phyloP scores from a whole-genome alignment of 1,140 invertebrate genomes.

The Dendroctonus ponderosae region DNA sequence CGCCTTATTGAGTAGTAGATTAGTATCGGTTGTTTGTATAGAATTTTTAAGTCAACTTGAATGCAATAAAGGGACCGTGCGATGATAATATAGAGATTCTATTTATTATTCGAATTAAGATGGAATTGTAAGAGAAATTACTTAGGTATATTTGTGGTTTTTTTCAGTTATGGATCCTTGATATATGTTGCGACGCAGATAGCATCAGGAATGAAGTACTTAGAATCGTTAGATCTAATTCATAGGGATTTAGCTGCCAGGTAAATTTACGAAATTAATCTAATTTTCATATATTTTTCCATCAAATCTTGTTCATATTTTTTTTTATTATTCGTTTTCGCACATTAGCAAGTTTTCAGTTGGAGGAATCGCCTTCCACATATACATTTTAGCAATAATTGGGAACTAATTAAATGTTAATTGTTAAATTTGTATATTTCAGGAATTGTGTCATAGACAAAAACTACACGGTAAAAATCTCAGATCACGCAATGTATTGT shows the following conservation, averaged over 20 bases:
- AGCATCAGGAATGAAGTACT: conserved; percentile 82
- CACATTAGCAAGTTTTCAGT: too few relatives aligned
- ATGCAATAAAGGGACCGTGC: too few relatives aligned
- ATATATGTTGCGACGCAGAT: conserved; percentile 78
- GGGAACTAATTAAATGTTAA: too few relatives aligned
- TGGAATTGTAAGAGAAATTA: neutral
- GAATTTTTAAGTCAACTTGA: too few relatives aligned
- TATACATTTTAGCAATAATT: too few relatives aligned
- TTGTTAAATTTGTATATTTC: conserved; percentile 30
- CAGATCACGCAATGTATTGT: conserved; percentile 86
- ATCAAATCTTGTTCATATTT: neutral
- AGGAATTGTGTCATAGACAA: conserved; percentile 85
- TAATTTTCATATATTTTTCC: neutral
- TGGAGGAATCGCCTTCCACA: too few relatives aligned
- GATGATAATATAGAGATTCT: too few relatives aligned
- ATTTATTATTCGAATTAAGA: too few relatives aligned
- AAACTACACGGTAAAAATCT: conserved; percentile 77
- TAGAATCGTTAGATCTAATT: conserved; percentile 76
- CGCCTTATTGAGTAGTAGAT: too few relatives aligned
- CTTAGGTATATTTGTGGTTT: conserved; percentile 6
- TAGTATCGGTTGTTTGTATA: too few relatives aligned
- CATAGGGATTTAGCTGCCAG: conserved; percentile 78
- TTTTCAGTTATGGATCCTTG: conserved; percentile 60
- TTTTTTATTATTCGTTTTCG: neutral
- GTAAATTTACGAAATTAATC: conserved; percentile 49